phyloP scores from a whole-genome alignment of 2,888 invertebrate species.

The Lysandra bellargus region DNA sequence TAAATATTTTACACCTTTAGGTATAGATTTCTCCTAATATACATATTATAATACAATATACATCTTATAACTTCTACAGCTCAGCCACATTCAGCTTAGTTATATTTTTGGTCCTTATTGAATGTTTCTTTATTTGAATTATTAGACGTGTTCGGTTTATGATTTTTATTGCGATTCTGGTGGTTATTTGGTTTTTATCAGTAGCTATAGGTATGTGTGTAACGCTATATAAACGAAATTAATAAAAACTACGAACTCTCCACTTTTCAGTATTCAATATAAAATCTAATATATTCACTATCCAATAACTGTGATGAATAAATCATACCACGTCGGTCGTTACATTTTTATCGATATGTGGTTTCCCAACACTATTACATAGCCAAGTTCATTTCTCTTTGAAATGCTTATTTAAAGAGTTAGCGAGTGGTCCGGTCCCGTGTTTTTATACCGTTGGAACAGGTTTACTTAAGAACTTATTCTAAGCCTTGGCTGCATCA shows the following conservation, averaged over 20 bases:
- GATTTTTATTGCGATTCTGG: background rate
- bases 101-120: background rate
- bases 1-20: too few species aligned
- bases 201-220: background rate
- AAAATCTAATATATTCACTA: background rate
- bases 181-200: background rate
- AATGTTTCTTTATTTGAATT: background rate
- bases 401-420: conserved; percentile 31
- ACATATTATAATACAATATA: too few species aligned
- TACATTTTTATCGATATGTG: background rate
- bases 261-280: background rate
- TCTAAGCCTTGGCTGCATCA: conserved; percentile 18
- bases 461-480: conserved; percentile 25
- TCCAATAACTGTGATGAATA: background rate
- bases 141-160: background rate
- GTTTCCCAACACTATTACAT: conserved; percentile 18
- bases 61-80: background rate
- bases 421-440: background rate
- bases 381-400: conserved; percentile 28
- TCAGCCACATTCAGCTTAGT: background rate
- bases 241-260: background rate
- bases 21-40: background rate
- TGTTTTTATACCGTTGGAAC: conserved; percentile 30
- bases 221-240: background rate
- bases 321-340: background rate